These are phyloP conservation scores for Drosophila anomalata DNA, from an alignment of 2,888 invertebrate species.

Conservation along the genomic window DNA sequence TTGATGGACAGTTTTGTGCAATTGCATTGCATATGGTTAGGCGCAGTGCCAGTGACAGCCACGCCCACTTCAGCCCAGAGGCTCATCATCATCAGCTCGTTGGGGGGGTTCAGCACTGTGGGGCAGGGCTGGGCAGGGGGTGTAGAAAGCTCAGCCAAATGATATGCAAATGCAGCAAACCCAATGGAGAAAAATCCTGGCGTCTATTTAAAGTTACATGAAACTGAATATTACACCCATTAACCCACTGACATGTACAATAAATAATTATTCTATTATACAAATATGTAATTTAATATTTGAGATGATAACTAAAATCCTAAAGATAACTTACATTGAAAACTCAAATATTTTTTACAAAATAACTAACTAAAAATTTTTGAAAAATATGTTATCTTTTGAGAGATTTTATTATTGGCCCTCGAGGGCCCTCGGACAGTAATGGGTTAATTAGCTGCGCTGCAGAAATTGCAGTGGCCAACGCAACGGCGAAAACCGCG, in stretches of 20 bases:
- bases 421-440: conserved; percentile 15
- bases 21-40: conserved; percentile 76
- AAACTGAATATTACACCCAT: conserved; percentile 66
- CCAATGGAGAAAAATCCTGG: conserved; percentile 47
- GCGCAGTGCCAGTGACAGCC: conserved; percentile 66
- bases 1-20: conserved; percentile 77
- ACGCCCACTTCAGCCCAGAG: conserved; percentile 26
- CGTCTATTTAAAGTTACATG: conserved; percentile 73
- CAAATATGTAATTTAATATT: neutral
- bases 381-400: neutral
- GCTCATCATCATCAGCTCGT: conserved; percentile 40
- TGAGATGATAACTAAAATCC: neutral
- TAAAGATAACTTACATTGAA: neutral
- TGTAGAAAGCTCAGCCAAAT: conserved; percentile 61
- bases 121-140: conserved; percentile 14
- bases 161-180: conserved; percentile 69
- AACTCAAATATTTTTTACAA: neutral
- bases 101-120: conserved; percentile 2
- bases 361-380: too few species aligned
- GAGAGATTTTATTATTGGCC: conserved; percentile 6
- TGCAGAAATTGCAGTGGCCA: conserved; percentile 43
- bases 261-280: neutral
- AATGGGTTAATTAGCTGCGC: conserved; percentile 56
- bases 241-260: conserved; percentile 51
- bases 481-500: conserved; percentile 63